phyloP scores from a whole-genome alignment of 2,113 vertebrate species.

The Pomatorhinus ruficollis region DNA sequence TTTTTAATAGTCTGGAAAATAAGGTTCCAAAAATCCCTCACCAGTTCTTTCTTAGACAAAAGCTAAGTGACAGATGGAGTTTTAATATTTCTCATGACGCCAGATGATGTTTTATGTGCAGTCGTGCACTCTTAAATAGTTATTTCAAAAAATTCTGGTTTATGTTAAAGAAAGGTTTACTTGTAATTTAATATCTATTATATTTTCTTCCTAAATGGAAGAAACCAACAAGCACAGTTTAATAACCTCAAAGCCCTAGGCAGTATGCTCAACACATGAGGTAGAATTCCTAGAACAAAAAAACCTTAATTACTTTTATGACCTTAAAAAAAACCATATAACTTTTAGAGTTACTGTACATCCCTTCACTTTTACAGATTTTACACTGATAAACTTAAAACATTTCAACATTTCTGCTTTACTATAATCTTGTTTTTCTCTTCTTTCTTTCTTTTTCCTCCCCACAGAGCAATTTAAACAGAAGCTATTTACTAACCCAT shows the following conservation, averaged over 20 bases:
- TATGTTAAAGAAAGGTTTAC: neutral
- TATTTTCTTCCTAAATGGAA: neutral
- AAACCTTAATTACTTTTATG: neutral
- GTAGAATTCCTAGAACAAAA: neutral
- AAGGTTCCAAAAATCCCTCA: neutral
- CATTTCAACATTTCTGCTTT: neutral
- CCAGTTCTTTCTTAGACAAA: neutral
- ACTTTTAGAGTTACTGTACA: neutral
- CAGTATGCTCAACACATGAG: neutral
- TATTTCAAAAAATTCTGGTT: neutral
- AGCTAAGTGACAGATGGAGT: conserved; percentile 12
- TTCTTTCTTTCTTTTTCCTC: neutral
- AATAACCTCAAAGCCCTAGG: neutral
- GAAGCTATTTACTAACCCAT: neutral
- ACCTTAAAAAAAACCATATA: rapidly evolving
- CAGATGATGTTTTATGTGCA: neutral
- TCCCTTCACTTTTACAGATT: neutral
- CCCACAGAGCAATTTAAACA: neutral
- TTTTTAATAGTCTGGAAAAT: neutral
- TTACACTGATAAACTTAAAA: neutral
- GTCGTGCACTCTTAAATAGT: neutral
- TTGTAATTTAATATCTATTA: neutral
- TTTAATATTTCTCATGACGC: conserved; percentile 11
- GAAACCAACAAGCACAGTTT: neutral
- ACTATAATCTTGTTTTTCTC: neutral